Conservation (phyloP, 2,797 vertebrate species). For the Rhinichthys osculus region DNA sequence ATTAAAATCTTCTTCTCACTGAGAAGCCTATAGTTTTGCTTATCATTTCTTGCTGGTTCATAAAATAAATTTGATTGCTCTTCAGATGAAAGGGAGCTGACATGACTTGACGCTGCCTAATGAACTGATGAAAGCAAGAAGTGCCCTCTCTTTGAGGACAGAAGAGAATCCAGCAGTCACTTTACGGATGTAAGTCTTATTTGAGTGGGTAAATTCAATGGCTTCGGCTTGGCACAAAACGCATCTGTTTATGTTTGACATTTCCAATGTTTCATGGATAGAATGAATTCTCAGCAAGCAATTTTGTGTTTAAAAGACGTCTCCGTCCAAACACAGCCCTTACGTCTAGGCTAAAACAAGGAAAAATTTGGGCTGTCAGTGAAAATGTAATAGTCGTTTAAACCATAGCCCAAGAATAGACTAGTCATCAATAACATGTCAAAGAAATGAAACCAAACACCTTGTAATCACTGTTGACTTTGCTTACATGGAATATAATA, state of each 20-base stretch:
- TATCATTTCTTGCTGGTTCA: conserved; percentile 1
- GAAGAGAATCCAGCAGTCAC: not conserved
- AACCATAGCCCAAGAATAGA: no score
- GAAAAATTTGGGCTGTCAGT: no score
- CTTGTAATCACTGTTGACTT: no score
- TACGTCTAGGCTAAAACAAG: no score
- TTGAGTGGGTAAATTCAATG: not conserved
- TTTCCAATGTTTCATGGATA: not conserved
- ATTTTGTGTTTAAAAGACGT: no score
- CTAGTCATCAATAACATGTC: no score
- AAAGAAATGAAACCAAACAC: no score
- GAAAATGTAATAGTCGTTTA: no score
- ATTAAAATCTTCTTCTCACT: conserved; percentile 44
- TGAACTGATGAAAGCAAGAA: conserved; percentile 24
- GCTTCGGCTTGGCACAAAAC: not conserved
- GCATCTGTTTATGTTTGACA: conserved; percentile 6
- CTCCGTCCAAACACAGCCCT: no score
- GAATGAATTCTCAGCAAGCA: not conserved
- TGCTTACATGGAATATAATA: no score
- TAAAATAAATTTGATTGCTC: conserved; percentile 48
- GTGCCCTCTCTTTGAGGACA: conserved; percentile 26
- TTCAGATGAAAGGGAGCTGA: conserved; percentile 41
- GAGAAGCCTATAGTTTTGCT: not conserved
- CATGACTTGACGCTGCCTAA: conserved; percentile 29
- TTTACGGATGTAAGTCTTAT: not conserved